These are phyloP conservation scores for Hystrix brachyura DNA, from an alignment of 2,113 vertebrate genomes.

Conservation along the genomic window DNA sequence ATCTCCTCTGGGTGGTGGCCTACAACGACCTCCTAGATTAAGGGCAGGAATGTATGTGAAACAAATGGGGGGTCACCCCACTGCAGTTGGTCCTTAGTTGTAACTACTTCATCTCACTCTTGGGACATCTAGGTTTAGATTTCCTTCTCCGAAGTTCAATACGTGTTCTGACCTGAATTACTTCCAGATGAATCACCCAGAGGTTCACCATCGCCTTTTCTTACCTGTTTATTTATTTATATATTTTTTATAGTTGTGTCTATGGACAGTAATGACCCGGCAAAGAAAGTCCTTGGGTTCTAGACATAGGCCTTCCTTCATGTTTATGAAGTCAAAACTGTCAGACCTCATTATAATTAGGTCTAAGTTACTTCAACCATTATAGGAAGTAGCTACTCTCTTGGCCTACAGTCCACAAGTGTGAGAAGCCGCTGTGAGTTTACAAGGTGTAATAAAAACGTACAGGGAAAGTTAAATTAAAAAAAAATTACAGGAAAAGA, in stretches of 20 bases:
- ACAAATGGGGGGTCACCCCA: neutral
- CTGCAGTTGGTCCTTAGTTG: neutral
- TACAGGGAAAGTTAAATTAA: neutral
- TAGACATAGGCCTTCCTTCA: neutral
- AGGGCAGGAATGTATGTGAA: neutral
- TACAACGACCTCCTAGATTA: neutral
- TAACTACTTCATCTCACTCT: neutral
- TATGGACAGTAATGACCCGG: neutral
- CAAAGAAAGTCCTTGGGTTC: neutral
- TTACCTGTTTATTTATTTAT: neutral
- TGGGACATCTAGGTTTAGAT: neutral
- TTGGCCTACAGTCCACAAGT: neutral
- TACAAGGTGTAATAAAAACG: neutral
- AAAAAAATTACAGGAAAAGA: neutral
- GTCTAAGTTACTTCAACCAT: neutral
- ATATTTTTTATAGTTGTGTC: neutral
- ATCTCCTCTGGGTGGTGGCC: neutral
- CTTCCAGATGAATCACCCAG: neutral
- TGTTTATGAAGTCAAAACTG: neutral
- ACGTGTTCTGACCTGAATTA: neutral
- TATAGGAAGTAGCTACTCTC: neutral
- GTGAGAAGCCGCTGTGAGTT: neutral
- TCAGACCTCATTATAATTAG: neutral
- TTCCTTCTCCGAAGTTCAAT: neutral
- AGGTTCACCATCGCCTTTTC: neutral